A percentile compares a stretch with the other conserved stretches of the same genome.
phyloP scores from a whole-genome alignment of 2,888 invertebrate species.

The Hermaeophaga mercurialis region DNA sequence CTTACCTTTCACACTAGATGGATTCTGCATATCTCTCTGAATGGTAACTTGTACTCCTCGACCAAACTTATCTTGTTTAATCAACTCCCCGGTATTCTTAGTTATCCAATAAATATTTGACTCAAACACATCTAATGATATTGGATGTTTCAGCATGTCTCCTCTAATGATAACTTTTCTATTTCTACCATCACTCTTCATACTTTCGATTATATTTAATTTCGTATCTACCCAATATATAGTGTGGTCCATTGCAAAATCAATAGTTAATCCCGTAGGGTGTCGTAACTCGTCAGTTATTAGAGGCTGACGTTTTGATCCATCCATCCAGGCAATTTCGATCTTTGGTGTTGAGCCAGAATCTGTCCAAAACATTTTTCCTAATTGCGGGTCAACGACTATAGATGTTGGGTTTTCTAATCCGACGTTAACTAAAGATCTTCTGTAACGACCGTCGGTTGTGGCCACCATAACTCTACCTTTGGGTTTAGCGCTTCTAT shows the following conservation, averaged over 20 bases:
- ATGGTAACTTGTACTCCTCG: slow-evolving; percentile 86
- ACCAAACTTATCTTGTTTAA: slow-evolving; percentile 95
- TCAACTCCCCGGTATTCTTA: slow-evolving; percentile 82
- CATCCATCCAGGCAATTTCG: slow-evolving; percentile 97
- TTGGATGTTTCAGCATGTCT: slow-evolving; percentile 77
- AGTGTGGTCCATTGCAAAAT: slow-evolving; percentile 85
- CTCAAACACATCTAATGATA: slow-evolving; percentile 92
- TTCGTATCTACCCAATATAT: slow-evolving; percentile 97
- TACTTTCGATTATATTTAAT: slow-evolving; percentile 85
- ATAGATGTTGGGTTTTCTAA: slow-evolving; percentile 88
- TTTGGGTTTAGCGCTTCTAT: slow-evolving; percentile 73
- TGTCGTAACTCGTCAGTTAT: slow-evolving; percentile 81
- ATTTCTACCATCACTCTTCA: slow-evolving; percentile 80
- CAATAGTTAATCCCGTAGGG: slow-evolving; percentile 89
- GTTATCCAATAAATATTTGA: slow-evolving; percentile 93
- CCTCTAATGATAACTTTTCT: slow-evolving; percentile 75
- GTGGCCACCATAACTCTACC: slow-evolving; percentile 87
- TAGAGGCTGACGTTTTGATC: slow-evolving; percentile 81
- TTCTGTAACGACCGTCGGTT: slow-evolving; percentile 86
- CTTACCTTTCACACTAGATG: slow-evolving; percentile 81
- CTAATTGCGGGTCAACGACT: slow-evolving; percentile 83
- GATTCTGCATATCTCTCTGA: slow-evolving; percentile 82
- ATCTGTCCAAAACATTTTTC: slow-evolving; percentile 93
- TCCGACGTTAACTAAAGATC: slow-evolving; percentile 77
- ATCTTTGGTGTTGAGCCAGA: slow-evolving; percentile 91